These are phyloP conservation scores for Pissodes strobi DNA, from an alignment of 1,140 invertebrate species.

Conservation along the genomic window DNA sequence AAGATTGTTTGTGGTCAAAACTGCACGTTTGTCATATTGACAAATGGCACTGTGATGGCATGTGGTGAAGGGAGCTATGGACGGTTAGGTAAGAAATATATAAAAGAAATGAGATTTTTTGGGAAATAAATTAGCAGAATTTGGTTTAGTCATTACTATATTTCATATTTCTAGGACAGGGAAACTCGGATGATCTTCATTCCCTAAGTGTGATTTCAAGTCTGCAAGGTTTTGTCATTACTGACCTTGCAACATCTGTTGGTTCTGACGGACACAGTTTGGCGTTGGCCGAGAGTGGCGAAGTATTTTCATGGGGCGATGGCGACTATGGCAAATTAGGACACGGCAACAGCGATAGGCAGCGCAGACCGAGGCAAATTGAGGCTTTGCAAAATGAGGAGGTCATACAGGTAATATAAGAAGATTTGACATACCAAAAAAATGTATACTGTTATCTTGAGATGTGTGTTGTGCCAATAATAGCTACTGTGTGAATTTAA, in stretches of 20 bases:
- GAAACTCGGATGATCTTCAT: constrained; percentile 86
- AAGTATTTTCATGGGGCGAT: constrained; percentile 87
- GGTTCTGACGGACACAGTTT: constrained; percentile 95
- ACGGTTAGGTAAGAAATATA: constrained; percentile 61
- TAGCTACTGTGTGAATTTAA: background rate
- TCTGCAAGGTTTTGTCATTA: constrained; percentile 71
- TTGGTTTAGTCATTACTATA: too few species aligned
- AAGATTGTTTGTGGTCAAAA: constrained; percentile 71
- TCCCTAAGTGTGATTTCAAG: constrained; percentile 66
- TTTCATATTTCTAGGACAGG: constrained; percentile 81
- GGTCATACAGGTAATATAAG: constrained; percentile 58
- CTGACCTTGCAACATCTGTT: constrained; percentile 73
- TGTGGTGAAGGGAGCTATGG: constrained; percentile 97
- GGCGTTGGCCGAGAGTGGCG: constrained; percentile 85
- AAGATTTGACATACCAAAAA: too few species aligned
- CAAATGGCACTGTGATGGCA: constrained; percentile 75
- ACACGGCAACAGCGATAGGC: constrained; percentile 70
- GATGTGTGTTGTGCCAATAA: too few species aligned
- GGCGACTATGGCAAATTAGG: constrained; percentile 84
- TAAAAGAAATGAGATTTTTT: too few species aligned
- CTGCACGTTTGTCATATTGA: constrained; percentile 68
- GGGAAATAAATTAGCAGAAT: background rate
- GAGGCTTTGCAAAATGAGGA: constrained; percentile 69
- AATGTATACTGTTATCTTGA: too few species aligned
- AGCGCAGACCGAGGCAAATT: constrained; percentile 67